These are phyloP conservation scores for Physella acuta DNA, from an alignment of 1,140 invertebrate genomes.

Conservation along the genomic window DNA sequence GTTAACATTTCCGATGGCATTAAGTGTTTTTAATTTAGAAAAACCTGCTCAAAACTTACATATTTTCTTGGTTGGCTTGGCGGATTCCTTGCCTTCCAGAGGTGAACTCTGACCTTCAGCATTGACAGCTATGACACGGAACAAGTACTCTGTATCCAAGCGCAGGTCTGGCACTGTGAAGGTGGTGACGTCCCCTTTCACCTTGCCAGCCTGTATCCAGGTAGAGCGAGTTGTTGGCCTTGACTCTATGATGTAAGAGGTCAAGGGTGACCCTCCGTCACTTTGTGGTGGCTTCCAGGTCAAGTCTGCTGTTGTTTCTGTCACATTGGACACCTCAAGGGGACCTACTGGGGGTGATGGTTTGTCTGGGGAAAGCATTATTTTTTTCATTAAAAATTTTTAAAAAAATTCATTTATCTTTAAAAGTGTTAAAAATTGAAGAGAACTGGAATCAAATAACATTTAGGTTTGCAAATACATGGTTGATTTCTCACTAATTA, in stretches of 20 bases:
- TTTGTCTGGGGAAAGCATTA: conserved; percentile 44
- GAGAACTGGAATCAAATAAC: not conserved
- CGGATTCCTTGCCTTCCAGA: conserved; percentile 84
- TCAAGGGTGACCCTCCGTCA: conserved; percentile 92
- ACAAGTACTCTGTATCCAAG: conserved; percentile 88
- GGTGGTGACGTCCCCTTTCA: conserved; percentile 72
- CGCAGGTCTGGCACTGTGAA: conserved; percentile 77
- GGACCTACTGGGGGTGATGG: conserved; percentile 63
- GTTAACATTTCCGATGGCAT: no score
- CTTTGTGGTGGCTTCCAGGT: conserved; percentile 91
- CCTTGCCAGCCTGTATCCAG: conserved; percentile 66
- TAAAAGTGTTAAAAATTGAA: no score
- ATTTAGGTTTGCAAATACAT: no score
- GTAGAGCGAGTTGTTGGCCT: conserved; percentile 77
- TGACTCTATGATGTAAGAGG: conserved; percentile 89
- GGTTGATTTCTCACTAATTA: no score
- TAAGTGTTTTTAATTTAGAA: no score
- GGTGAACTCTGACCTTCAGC: conserved; percentile 90
- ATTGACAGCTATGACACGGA: conserved; percentile 92
- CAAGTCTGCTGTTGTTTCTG: conserved; percentile 87
- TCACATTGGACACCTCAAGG: conserved; percentile 92
- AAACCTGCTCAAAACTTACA: conserved; percentile 65
- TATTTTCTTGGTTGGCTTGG: conserved; percentile 92
- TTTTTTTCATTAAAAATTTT: no score
- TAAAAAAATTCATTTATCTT: no score